These are phyloP conservation scores for Ephialtes manifestator DNA, from an alignment of 2,888 invertebrate species.

Conservation along the genomic window DNA sequence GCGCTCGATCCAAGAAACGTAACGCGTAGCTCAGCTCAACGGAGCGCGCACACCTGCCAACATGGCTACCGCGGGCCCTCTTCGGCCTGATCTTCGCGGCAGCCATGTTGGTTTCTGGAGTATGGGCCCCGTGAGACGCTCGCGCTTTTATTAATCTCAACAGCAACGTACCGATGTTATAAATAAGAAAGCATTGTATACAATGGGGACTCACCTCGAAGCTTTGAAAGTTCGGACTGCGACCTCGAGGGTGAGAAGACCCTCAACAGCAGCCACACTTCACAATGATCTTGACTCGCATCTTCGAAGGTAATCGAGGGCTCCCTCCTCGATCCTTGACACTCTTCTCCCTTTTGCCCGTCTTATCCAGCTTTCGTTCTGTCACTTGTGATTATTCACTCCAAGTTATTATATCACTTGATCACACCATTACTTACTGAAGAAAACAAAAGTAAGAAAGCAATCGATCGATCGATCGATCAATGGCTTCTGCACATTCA, in stretches of 20 bases:
- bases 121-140: constrained; percentile 73
- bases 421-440: not conserved
- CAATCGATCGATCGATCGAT: not conserved
- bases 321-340: constrained; percentile 67
- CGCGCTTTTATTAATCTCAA: constrained; percentile 39
- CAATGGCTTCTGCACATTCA: constrained; percentile 1
- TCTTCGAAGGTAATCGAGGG: constrained; percentile 72
- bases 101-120: constrained; percentile 84
- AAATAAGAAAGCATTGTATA: not conserved
- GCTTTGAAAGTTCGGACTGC: constrained; percentile 29
- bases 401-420: constrained; percentile 14
- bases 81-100: constrained; percentile 81
- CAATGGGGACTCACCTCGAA: constrained; percentile 70
- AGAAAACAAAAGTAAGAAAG: constrained; percentile 3
- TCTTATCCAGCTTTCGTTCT: constrained; percentile 24
- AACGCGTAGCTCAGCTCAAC: constrained; percentile 59
- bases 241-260: constrained; percentile 55
- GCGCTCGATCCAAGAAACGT: constrained; percentile 61
- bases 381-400: not conserved
- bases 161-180: constrained; percentile 16
- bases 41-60: constrained; percentile 84
- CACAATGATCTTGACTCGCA: constrained; percentile 70
- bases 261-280: constrained; percentile 68
- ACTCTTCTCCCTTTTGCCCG: constrained; percentile 59
- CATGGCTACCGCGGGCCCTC: constrained; percentile 86